phyloP scores from a whole-genome alignment of 2,113 vertebrate species.

The Anoura caudifer region DNA sequence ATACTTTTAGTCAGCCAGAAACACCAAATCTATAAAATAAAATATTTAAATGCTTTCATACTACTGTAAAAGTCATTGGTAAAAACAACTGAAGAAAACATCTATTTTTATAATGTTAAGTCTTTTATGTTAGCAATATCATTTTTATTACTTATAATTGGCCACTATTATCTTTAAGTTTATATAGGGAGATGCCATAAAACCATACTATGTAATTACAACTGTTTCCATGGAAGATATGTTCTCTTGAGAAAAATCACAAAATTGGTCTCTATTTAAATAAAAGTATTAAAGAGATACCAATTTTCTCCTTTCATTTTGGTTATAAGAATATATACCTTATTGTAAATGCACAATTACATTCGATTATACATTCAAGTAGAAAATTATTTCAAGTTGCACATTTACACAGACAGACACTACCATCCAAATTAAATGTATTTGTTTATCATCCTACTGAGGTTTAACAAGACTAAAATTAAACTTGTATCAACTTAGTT shows the following conservation, averaged over 20 bases:
- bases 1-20: not conserved
- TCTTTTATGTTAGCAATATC: not conserved
- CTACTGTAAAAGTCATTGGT: not conserved
- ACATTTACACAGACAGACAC: conserved; percentile 27
- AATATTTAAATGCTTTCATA: not conserved
- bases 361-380: conserved; percentile 5
- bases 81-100: not conserved
- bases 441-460: conserved; percentile 46
- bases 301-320: conserved; percentile 37
- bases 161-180: not conserved
- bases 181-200: not conserved
- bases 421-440: conserved; percentile 23
- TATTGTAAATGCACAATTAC: conserved; percentile 14
- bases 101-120: not conserved
- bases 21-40: not conserved
- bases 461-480: conserved; percentile 50
- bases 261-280: conserved; percentile 35
- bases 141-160: conserved; percentile 27
- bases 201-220: not conserved
- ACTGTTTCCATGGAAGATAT: not conserved
- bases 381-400: conserved; percentile 44
- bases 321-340: not conserved
- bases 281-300: not conserved
- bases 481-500: conserved; percentile 47
- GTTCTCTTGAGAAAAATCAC: not conserved